Evolutionary conservation across 2,113 vertebrate genomes (phyloP), one percentile per base, ranked within the genome.

Genomic region (Hippocampus abdominalis): DNA sequence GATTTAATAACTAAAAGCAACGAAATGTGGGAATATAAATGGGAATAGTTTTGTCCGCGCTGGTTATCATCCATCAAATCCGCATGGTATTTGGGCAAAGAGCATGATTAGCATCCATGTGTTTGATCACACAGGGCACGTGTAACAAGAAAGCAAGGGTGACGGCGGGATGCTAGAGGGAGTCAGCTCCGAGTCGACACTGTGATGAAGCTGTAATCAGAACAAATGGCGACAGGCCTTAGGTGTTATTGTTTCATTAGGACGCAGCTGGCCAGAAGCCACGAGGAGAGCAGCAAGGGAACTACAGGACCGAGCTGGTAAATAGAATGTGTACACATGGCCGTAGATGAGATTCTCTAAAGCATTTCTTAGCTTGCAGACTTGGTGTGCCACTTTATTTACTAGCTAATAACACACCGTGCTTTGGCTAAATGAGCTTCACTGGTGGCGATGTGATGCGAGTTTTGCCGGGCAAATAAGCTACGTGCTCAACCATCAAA

Each of bases 201-300:
- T 44, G 63, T 56, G 75, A 78, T 49, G n/a, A 76, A 79, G 84
- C 66, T n/a, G 78, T 63, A 78, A 78, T 81, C 72, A 71, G 81
- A 84, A 84, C 87, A 88, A 84, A 87, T 90, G 88, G 78, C 82
- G 82, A 85, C 84, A 71, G 80, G 82, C 78, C 82, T 76, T 67
- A 61, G 83, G 78, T 81, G 81, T 86, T 84, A 78, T 83, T 84
- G 88, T 90, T 88, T 87, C 84, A 90, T 88, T 88, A 89, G 84
- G 67, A 79, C 25, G 11, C 74, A 65, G 64, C 77, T 69, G 74
- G 74, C 77, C 66, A 48, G 63, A 66, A 75, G 75, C 76, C 81
- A 77, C 66, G 57, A 74, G n/a, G 72, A 71, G 60, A 54, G 32
- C 63, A 13, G 23, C 12, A 59, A 29, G 63, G 40, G 54, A 48